Evolutionary conservation across 2,113 vertebrate species (phyloP), one percentile per base, ranked within the genome.

Genomic region (Limanda limanda): DNA sequence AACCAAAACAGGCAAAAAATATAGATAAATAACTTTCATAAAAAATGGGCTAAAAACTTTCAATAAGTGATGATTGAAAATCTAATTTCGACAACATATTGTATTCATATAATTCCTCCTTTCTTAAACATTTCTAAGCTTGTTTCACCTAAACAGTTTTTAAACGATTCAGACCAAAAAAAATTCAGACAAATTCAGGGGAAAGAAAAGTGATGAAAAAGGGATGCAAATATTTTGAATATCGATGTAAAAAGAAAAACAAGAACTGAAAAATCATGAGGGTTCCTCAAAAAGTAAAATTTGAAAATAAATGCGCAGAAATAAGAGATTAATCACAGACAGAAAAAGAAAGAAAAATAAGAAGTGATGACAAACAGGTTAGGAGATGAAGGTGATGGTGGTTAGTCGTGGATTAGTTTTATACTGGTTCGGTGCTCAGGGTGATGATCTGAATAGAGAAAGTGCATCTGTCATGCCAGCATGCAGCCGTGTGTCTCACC

Each of bases 401-500:
- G 69, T 78, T 52, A 73, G 45, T 48, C 45, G 17, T 15, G 45
- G 45, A 11, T 68, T 35, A 8, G 37, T 64, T 71, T 75, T 21
- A 74, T 23, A 20, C 10, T 56, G 54, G 11, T 23, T 56, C 21
- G 3, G 5, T 56, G 10, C 14, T 15, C 55, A 57, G 55, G 47
- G 18, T 18, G 47, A 51, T 18, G 47, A 20, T 51, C 47, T 17
- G 47, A 51, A 17, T 20, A 6, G 47, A 20, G 7, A 18, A 18
- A 51, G 47, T 51, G 8, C 4, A 51, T 15, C 47, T 5, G 47
- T 42, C 40, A 37, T 61, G 24, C 68, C 18, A 56, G 24, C n/a
- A 69, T 52, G 65, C 55, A 54, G 35, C 58, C 17, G 56, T 20
- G 45, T 11, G 25, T 64, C 90, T 95, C 93, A 99, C 98, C 95